Evolutionary conservation across 2,113 vertebrate genomes (phyloP), one percentile per base, ranked within the genome.

Genomic region (Hylia prasina): DNA sequence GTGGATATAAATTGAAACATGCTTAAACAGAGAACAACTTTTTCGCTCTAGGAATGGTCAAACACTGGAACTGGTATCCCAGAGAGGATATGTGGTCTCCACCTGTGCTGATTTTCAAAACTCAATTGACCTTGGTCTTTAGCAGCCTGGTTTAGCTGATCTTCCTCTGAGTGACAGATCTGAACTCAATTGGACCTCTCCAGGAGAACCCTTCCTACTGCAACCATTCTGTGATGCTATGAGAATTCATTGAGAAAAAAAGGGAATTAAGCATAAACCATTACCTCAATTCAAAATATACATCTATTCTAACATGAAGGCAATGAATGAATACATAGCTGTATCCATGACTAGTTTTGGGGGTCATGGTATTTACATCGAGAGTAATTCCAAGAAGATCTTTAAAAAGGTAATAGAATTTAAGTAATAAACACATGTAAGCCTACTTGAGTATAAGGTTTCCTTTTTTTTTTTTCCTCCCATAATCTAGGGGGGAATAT

Each of bases 121-220:
- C 7, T 4, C 11, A 50, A 1, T 2, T 28, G 9, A 30, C 60
- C 15, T 51, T 6, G 3, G 6, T 11, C 27, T 33, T 71, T 30
- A 71, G 7, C 15, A 87, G 21, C 7, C 69, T 84, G 20, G 44
- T 58, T 24, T 68, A 58, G 24, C 4, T 71, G 39, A 79, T 47
- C 4, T 28, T 40, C 22, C 16, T 83, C 37, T 60, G 30, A 37
- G 35, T 3, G 4, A 20, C 3, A 2, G 15, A 31, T 73, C 56
- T 87, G 40, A 51, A 39, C 35, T 39, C 5, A 1, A 14, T 6
- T 20, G 6, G 42, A 45, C 11, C 10, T 50, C 23, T 65, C 28
- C 17, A 70, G 35, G 35, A 60, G 1, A 3, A 37, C 15, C 3
- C 20, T 60, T 64, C 5, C 15, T 39, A 25, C 16, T 45, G 47